Evolutionary conservation across 2,888 invertebrate species (phyloP).

Genomic region (Deroplatys truncata): DNA sequence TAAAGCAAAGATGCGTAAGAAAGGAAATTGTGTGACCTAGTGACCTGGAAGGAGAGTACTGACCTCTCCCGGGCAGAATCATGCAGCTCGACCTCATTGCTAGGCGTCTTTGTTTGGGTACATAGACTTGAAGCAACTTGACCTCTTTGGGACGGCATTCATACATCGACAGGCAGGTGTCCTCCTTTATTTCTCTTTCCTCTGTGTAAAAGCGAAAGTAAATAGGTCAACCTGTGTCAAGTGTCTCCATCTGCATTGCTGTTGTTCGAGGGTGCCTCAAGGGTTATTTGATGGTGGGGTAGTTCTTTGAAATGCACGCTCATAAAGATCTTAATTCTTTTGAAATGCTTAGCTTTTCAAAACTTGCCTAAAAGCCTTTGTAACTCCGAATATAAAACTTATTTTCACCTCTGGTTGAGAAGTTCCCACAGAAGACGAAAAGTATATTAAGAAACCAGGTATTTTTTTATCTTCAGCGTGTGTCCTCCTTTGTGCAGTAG

Average conservation of each 20-base stretch:
- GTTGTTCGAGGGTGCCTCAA: background rate
- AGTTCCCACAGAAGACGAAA: background rate
- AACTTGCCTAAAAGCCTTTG: too few species aligned
- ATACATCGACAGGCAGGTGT: background rate
- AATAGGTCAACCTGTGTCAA: background rate
- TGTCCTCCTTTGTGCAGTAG: too few species aligned
- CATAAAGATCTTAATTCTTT: background rate
- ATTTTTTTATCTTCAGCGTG: too few species aligned
- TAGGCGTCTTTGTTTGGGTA: background rate
- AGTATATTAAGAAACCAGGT: background rate
- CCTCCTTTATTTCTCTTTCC: background rate
- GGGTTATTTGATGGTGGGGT: background rate
- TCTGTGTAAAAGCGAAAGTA: background rate
- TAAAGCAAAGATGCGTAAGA: background rate
- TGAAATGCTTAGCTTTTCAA: background rate
- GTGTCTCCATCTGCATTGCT: background rate
- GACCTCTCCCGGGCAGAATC: background rate
- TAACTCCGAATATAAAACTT: background rate
- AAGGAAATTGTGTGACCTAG: background rate
- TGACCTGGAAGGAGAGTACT: background rate
- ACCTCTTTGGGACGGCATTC: background rate
- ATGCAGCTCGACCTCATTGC: background rate
- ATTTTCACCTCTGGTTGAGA: background rate
- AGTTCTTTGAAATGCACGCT: background rate
- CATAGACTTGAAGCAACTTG: background rate